Evolutionary conservation across 1,140 invertebrate species (phyloP), one percentile per base, ranked within the genome.

Genomic region (Alviniconcha marisindica): DNA sequence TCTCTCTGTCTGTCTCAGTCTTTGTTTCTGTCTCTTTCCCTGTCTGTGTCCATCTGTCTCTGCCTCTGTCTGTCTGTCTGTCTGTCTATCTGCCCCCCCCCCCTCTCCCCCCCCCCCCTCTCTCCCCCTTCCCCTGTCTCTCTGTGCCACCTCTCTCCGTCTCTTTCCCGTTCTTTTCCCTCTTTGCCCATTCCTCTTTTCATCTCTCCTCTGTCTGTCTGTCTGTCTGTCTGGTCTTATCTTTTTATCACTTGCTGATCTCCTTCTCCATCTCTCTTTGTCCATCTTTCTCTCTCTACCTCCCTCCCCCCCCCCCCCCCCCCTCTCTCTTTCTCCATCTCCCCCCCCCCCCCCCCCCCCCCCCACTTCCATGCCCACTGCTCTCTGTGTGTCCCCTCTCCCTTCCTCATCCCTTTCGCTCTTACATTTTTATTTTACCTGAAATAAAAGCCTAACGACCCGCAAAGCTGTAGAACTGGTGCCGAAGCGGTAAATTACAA

Each of bases 141-240:
- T 33, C 33, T 38, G 71, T 38, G 7, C 21, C 18, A 18, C 33
- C 69, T 73, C 69, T 73, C 69, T 73, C 69, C 21, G 24, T 73
- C 28, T 73, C 69, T 73, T 31, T 73, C 69, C 33, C 69, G 4
- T 24, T 31, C 28, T 31, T 31, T 73, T 31, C 33, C 69, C 33
- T 24, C 33, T 24, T 73, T 31, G n/a, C 69, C 33, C 69, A 2
- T n/a, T 69, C 66, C n/a, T n/a, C n/a, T n/a, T 73, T 38, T 76
- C 73, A 38, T 38, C 14, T 38, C 14, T 38, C 14, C 73, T 44
- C 78, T 42, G 56, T 69, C 78, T 44, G 56, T 69, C 78, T 69
- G 36, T 7, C 36, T 44, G 56, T 69, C 60, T 42, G 56, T 81
- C 31, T 80, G 51, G 31, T 31, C 38, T 28, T 63, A 2, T 63